Evolutionary conservation across 2,888 invertebrate species (phyloP).

Genomic region (Aphodius granarius): DNA sequence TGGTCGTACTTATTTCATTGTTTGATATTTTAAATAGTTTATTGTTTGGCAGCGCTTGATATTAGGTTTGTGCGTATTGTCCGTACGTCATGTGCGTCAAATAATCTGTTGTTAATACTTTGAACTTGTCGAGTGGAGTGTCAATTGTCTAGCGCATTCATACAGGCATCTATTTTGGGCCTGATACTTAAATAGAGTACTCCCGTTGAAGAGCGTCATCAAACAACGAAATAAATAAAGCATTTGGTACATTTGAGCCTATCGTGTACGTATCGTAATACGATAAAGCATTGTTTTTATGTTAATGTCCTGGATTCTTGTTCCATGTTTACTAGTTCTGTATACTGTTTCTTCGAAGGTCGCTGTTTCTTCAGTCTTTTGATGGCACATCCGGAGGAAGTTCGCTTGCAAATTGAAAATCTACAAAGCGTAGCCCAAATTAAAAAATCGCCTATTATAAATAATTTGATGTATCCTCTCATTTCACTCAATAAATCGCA

Average conservation of each 20-base stretch:
- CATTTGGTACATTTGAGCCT: neutral
- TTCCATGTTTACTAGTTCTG: slow-evolving; percentile 45
- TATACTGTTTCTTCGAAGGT: slow-evolving; percentile 46
- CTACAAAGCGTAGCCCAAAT: neutral
- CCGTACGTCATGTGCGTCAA: neutral
- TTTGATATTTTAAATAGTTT: neutral
- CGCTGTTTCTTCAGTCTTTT: slow-evolving; percentile 35
- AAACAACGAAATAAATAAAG: neutral
- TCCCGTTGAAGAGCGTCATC: neutral
- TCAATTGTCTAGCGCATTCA: neutral
- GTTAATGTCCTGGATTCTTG: neutral
- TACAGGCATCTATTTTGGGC: neutral
- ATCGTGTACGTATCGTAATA: neutral
- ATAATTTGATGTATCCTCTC: neutral
- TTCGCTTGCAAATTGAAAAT: neutral
- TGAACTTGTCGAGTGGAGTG: neutral
- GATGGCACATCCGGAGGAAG: neutral
- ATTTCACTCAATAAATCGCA: neutral
- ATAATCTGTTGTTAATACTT: neutral
- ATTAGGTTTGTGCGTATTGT: neutral
- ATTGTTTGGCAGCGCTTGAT: neutral
- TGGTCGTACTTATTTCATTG: neutral
- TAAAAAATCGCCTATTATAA: neutral
- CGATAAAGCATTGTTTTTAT: neutral
- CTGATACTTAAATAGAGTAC: neutral